Evolutionary conservation across 2,888 invertebrate genomes (phyloP).

Genomic region (Protodeltote pygarga): DNA sequence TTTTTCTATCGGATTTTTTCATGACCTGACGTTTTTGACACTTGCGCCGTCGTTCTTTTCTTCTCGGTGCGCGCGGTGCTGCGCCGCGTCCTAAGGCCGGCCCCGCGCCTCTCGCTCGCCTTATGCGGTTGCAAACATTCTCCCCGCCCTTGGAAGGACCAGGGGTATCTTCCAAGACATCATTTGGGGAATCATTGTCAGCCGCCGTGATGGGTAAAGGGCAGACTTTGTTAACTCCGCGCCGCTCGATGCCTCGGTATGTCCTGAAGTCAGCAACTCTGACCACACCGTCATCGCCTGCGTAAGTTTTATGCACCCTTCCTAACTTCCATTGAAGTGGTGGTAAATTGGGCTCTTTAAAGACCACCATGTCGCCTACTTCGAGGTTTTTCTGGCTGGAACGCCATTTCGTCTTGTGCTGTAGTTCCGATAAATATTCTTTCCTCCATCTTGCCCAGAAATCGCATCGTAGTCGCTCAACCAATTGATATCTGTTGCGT

Average conservation of each 20-base stretch:
- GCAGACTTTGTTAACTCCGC: not conserved
- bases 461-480: not conserved
- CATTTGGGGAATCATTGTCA: too few species aligned
- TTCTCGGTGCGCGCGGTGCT: too few species aligned
- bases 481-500: not conserved
- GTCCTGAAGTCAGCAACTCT: not conserved
- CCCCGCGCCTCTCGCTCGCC: too few species aligned
- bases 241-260: not conserved
- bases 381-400: not conserved
- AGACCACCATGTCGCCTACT: not conserved
- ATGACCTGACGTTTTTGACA: too few species aligned
- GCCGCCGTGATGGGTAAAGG: not conserved
- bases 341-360: not conserved
- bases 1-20: too few species aligned
- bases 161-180: not conserved
- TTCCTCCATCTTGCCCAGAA: not conserved
- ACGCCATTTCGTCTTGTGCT: not conserved
- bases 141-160: not conserved
- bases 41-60: too few species aligned
- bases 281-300: not conserved
- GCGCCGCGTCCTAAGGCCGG: too few species aligned
- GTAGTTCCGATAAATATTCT: not conserved
- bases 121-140: too few species aligned
- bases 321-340: not conserved
- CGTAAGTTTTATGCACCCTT: not conserved